These are phyloP conservation scores for Pedetes capensis DNA, from an alignment of 2,113 vertebrate genomes.

Conservation along the genomic window DNA sequence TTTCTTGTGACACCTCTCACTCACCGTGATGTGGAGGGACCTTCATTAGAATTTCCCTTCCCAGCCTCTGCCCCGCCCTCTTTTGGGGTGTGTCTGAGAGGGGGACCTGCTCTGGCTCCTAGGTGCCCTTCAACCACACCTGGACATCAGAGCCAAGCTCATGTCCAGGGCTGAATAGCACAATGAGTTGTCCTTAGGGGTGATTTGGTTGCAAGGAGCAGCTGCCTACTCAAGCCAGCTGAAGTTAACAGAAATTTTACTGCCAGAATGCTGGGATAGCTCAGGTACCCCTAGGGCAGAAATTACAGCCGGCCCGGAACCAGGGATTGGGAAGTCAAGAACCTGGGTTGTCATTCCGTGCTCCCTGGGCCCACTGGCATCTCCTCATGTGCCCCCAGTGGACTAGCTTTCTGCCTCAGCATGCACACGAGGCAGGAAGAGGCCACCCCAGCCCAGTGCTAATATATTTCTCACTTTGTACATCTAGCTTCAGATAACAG, in stretches of 20 bases:
- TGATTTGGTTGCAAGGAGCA: background rate
- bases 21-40: background rate
- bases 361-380: background rate
- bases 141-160: background rate
- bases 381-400: background rate
- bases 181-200: background rate
- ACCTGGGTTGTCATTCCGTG: background rate
- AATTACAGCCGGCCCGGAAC: background rate
- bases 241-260: conserved; percentile 14
- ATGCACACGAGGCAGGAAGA: background rate
- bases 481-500: background rate
- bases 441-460: background rate
- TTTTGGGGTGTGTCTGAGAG: background rate
- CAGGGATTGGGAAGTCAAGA: background rate
- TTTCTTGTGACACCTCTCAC: background rate
- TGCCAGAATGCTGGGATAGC: background rate
- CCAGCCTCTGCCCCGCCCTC: background rate
- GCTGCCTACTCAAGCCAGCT: background rate
- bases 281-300: background rate
- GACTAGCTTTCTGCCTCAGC: background rate
- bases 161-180: background rate
- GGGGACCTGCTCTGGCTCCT: background rate
- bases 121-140: background rate
- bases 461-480: background rate
- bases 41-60: background rate